Percentiles rank a stretch among this genome's conserved stretches.
Conservation (phyloP, 92 coral and sea anemone genomes). For the Porites evermanni region DNA sequence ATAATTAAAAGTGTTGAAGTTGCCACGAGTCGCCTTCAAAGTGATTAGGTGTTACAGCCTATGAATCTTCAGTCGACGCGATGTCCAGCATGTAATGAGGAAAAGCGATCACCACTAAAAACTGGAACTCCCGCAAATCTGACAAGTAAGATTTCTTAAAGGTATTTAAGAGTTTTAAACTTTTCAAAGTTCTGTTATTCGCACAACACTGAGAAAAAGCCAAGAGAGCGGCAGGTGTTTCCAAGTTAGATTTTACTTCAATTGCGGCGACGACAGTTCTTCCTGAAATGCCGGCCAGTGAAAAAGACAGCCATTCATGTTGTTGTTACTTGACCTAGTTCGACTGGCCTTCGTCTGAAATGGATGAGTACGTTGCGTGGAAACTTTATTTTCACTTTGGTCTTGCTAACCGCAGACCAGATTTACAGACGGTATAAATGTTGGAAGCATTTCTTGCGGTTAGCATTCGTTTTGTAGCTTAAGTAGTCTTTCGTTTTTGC, state of each 20-base stretch:
- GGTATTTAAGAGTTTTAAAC: neutral
- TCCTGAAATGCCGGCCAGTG: neutral
- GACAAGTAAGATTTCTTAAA: conserved; percentile 11
- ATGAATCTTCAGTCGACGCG: neutral
- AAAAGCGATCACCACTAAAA: neutral
- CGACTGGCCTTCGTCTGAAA: too few relatives aligned
- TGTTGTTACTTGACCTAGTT: too few relatives aligned
- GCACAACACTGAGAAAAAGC: neutral
- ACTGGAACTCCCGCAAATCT: conserved; percentile 6
- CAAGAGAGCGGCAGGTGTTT: neutral
- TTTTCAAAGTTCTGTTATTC: neutral
- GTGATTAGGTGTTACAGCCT: neutral
- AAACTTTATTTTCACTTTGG: neutral
- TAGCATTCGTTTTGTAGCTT: neutral
- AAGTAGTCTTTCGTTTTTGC: conserved; percentile 39
- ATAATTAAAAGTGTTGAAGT: conserved; percentile 10
- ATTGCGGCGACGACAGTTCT: neutral
- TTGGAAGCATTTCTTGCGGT: conserved; percentile 14
- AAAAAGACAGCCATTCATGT: too few relatives aligned
- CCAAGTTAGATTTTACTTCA: neutral
- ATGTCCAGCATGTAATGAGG: neutral
- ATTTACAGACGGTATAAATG: neutral
- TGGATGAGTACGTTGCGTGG: too few relatives aligned
- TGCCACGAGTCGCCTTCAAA: neutral
- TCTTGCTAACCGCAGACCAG: neutral